Conservation (phyloP, 2,888 invertebrate genomes). For the Agrochola macilenta region DNA sequence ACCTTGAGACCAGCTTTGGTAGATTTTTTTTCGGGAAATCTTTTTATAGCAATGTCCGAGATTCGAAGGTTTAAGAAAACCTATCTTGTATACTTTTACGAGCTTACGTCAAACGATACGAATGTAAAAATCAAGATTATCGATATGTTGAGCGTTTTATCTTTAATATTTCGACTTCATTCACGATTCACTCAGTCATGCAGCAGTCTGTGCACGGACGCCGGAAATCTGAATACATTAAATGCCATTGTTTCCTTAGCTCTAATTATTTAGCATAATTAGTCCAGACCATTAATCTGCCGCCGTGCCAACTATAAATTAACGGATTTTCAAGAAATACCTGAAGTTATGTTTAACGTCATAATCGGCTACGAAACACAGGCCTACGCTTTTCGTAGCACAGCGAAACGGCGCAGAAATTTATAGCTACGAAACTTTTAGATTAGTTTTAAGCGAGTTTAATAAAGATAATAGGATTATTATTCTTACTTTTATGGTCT, state of each 20-base stretch:
- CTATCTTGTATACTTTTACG: conserved; percentile 60
- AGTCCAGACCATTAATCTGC: conserved; percentile 36
- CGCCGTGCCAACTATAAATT: conserved; percentile 40
- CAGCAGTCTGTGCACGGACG: not conserved
- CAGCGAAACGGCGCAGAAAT: conserved; percentile 47
- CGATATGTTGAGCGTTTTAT: conserved; percentile 18
- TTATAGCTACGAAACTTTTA: conserved; percentile 65
- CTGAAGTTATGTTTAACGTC: conserved; percentile 49
- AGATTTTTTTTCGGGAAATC: conserved; percentile 50
- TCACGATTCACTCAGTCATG: conserved; percentile 20
- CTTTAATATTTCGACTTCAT: conserved; percentile 28
- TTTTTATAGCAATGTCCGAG: conserved; percentile 58
- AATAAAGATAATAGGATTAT: conserved; percentile 47
- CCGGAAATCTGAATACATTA: conserved; percentile 16
- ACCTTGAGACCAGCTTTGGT: conserved; percentile 55
- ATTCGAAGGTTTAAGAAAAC: conserved; percentile 51
- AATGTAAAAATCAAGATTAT: conserved; percentile 47
- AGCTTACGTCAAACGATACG: conserved; percentile 50
- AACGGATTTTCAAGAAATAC: conserved; percentile 49
- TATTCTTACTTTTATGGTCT: conserved; percentile 36
- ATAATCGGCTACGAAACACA: conserved; percentile 59
- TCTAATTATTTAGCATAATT: conserved; percentile 45
- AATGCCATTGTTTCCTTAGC: conserved; percentile 23
- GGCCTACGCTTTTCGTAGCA: conserved; percentile 59
- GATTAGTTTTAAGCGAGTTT: conserved; percentile 62